Base-by-base conservation (phyloP, 1,140 invertebrate genomes). In the Cardiocondyla obscurior region DNA sequence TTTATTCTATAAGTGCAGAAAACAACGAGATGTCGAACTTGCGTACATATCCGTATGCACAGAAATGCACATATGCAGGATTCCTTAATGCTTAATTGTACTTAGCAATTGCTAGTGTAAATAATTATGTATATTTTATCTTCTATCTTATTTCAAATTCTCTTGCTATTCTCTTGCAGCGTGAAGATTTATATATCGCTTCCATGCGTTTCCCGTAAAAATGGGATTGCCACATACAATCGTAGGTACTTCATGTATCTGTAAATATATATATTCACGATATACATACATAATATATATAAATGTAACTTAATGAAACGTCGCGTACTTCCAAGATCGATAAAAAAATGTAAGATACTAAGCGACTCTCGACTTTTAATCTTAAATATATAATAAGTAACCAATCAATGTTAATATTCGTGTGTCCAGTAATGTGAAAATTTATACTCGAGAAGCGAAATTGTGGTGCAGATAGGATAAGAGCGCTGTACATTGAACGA, bases 311-410 rank as follows among this genome's bases (percentile, higher is more conserved):
- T 73, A 85, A 82, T 70, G 39, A 28, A 83, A 84, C 55, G 42
- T 72, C 55, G 33, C 58, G 81, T 89, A 90, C 85, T 90, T 90
- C 84, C 83, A 87, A 84, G 55, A 74, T 85, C 65, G 79, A 33
- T 77, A 86, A 77, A 83, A 77, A 83, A 76, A 77, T 90, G 87
- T 90, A 88, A 84, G 33, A 83, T 86, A 88, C 77, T 67, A 81
- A 67, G 55, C 62, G 44, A 84, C 42, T 67, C 69, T 72, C 69
- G 57, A 84, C 44, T 46, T 10, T 42, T 42, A 42, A 42, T 30
- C 42, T 49, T 86, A 87, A 85, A 8, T 28, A 60, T 36, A 46
- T 60, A 79, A 44, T 39, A 44, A 25, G 28, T 53, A 88, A 72
- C 39, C 42, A 73, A 49, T 84, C 77, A 64, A 77, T 88, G 86